These are phyloP conservation scores for Loriculus beryllinus DNA, from an alignment of 2,797 vertebrate species.

Conservation along the genomic window DNA sequence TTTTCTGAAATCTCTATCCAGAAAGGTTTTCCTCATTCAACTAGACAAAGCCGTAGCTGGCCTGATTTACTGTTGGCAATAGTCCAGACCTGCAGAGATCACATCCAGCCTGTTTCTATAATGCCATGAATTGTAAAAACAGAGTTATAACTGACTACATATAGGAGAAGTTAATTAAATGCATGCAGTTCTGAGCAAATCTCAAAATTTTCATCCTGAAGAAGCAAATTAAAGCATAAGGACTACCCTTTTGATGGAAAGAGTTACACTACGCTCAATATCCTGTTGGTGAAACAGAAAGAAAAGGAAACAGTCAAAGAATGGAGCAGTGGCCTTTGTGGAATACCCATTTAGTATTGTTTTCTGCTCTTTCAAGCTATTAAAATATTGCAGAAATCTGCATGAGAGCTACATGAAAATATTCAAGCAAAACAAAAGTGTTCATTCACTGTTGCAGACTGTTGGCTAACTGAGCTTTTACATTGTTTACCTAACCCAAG, in stretches of 20 bases:
- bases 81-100: not conserved
- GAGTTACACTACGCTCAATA: not conserved
- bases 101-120: not conserved
- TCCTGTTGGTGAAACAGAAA: not conserved
- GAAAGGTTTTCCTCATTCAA: not conserved
- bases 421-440: not conserved
- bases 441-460: not conserved
- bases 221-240: not conserved
- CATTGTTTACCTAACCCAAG: not conserved
- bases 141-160: not conserved
- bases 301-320: not conserved
- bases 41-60: not conserved
- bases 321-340: not conserved
- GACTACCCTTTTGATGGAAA: not conserved
- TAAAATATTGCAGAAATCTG: not conserved
- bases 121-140: not conserved
- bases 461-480: not conserved
- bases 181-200: not conserved
- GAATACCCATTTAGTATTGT: not conserved
- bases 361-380: not conserved
- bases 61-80: slow-evolving; percentile 1
- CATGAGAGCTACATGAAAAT: not conserved
- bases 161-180: not conserved
- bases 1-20: not conserved
- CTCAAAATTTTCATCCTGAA: not conserved